Evolutionary conservation across 1,140 invertebrate genomes (phyloP).

Genomic region (Halesus radiatus): DNA sequence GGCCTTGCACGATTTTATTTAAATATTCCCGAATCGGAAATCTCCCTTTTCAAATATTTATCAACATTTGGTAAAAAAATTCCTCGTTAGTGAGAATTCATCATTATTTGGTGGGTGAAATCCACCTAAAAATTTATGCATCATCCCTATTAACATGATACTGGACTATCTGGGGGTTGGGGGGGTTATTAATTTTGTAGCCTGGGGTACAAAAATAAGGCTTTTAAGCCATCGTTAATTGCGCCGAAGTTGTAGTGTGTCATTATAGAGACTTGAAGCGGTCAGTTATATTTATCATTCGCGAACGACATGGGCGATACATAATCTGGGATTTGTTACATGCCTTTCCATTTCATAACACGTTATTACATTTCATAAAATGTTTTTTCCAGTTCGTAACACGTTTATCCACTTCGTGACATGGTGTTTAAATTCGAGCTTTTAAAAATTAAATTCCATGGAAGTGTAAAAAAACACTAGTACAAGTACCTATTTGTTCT

Average conservation of each 20-base stretch:
- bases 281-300: neutral
- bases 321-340: neutral
- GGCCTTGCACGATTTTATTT: too few relatives aligned
- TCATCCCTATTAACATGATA: neutral
- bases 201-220: neutral
- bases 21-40: too few relatives aligned
- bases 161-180: neutral
- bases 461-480: too few relatives aligned
- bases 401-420: neutral
- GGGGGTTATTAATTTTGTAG: neutral
- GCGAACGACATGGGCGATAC: neutral
- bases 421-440: too few relatives aligned
- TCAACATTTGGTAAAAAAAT: too few relatives aligned
- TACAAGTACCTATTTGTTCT: too few relatives aligned
- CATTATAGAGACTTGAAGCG: neutral
- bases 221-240: constrained; percentile 4
- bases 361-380: neutral
- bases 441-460: too few relatives aligned
- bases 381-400: too few relatives aligned
- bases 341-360: neutral
- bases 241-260: neutral
- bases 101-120: neutral
- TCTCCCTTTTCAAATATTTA: too few relatives aligned
- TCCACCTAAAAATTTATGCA: neutral
- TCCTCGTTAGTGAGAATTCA: neutral